Evolutionary conservation across 2,113 vertebrate genomes (phyloP).

Genomic region (Cacatua alba): DNA sequence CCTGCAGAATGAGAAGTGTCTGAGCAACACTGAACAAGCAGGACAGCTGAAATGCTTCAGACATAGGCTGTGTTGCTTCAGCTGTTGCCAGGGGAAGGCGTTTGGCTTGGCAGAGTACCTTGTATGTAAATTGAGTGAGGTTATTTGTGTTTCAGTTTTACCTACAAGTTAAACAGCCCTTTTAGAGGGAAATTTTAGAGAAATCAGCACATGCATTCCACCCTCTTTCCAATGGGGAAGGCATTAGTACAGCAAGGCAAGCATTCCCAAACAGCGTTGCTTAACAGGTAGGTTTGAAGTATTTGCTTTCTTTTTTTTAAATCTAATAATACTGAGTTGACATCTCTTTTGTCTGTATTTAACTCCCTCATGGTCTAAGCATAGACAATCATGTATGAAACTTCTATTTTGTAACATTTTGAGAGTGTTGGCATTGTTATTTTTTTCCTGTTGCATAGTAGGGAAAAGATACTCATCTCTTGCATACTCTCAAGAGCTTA

Average conservation of each 20-base stretch:
- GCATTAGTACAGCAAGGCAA: constrained; percentile 13
- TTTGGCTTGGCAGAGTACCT: not conserved
- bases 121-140: not conserved
- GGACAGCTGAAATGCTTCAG: not conserved
- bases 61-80: not conserved
- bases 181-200: not conserved
- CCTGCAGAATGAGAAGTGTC: not conserved
- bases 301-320: not conserved
- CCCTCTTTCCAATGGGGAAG: not conserved
- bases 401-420: not conserved
- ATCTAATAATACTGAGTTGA: not conserved
- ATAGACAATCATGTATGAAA: not conserved
- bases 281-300: not conserved
- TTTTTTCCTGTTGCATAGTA: not conserved
- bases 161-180: not conserved
- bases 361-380: not conserved
- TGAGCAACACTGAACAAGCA: not conserved
- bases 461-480: not conserved
- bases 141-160: not conserved
- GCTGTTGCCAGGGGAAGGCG: not conserved
- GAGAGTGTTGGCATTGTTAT: not conserved
- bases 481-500: not conserved
- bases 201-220: not conserved
- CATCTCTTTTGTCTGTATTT: not conserved
- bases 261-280: not conserved